These are phyloP conservation scores for Stenolophus ochropezus DNA, from an alignment of 2,888 invertebrate genomes.

Conservation along the genomic window DNA sequence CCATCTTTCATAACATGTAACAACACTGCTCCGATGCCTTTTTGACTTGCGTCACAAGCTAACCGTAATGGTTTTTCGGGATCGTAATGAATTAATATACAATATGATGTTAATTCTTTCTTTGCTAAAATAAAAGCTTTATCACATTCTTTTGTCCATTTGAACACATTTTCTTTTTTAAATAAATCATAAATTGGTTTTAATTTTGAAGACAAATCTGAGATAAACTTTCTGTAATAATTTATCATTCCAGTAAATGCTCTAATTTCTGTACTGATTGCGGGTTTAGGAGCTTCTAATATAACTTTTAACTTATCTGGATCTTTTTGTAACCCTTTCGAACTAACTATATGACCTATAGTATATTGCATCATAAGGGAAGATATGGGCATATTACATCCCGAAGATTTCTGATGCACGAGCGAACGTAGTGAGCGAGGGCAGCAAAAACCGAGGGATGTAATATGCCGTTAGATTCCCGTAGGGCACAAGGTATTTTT, in stretches of 20 bases:
- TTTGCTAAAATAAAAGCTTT: conserved; percentile 45
- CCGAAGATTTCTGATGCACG: too few species aligned
- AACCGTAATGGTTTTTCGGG: neutral
- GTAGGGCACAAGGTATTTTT: too few species aligned
- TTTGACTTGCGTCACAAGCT: neutral
- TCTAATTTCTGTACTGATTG: conserved; percentile 34
- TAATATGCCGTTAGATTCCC: too few species aligned
- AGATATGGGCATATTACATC: too few species aligned
- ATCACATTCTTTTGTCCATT: conserved; percentile 13
- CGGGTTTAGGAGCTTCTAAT: conserved; percentile 25
- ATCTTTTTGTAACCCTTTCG: conserved; percentile 61
- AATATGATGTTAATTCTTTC: neutral
- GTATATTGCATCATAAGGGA: too few species aligned
- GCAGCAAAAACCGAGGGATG: too few species aligned
- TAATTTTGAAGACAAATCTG: neutral
- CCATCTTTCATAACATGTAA: neutral
- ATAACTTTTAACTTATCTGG: conserved; percentile 56
- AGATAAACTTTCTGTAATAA: conserved; percentile 41
- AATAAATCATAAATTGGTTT: neutral
- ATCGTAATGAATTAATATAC: neutral
- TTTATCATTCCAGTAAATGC: conserved; percentile 58
- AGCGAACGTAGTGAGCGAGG: too few species aligned
- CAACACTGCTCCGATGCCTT: neutral
- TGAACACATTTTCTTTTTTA: neutral
- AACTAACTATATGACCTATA: conserved; percentile 63